Conservation (phyloP, 2,113 vertebrate genomes). For the Pagrus major region DNA sequence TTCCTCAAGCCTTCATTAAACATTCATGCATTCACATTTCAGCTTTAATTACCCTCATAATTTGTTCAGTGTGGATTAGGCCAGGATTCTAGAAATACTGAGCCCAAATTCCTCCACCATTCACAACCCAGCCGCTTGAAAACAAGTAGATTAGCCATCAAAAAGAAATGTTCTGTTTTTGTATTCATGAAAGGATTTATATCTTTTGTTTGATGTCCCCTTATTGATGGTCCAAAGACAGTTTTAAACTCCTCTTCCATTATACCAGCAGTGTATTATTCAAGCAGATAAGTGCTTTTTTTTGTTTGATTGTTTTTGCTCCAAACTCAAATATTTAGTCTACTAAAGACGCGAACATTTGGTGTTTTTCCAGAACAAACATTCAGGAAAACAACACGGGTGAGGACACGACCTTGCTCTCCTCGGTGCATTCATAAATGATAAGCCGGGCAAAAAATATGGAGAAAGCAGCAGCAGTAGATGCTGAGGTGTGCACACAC, state of each 20-base stretch:
- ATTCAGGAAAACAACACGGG: not conserved
- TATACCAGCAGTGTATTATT: not conserved
- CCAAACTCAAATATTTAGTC: not conserved
- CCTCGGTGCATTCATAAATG: not conserved
- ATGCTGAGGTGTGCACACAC: slow-evolving; percentile 7
- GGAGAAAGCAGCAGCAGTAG: not conserved
- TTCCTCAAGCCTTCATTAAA: slow-evolving; percentile 23
- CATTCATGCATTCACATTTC: slow-evolving; percentile 38
- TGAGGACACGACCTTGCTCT: not conserved
- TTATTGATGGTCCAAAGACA: not conserved
- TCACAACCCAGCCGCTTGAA: not conserved
- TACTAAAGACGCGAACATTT: not conserved
- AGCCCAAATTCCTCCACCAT: not conserved
- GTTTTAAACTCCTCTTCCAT: too few relatives aligned
- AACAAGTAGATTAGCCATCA: not conserved
- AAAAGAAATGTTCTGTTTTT: not conserved
- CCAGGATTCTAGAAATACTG: not conserved
- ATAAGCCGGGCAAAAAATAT: not conserved
- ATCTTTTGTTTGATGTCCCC: not conserved
- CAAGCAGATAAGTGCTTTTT: not conserved
- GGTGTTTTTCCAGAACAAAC: not conserved
- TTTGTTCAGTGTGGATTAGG: not conserved
- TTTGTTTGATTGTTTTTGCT: not conserved
- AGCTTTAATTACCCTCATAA: not conserved
- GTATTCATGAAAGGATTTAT: not conserved